Evolutionary conservation across 2,113 vertebrate genomes (phyloP), one percentile per base, ranked within the genome.

Genomic region (Chascanopsetta lugubris): DNA sequence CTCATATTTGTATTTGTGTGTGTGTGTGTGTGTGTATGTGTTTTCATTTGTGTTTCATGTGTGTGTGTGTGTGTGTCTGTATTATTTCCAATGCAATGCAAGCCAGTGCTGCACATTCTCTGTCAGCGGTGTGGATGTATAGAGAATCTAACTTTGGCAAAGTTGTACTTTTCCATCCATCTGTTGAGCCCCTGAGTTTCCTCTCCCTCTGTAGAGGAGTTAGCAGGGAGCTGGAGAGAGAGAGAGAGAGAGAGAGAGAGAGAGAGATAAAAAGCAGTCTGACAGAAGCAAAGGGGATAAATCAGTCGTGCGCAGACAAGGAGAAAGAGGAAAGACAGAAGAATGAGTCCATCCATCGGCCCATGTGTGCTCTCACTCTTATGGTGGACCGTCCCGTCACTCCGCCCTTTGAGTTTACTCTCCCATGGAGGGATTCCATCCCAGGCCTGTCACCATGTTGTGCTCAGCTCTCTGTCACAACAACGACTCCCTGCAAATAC

Each of bases 241-340:
- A 69, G 55, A 69, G 42, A 77, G 70, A 85, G 67, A 76, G 74
- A 61, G 75, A 38, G 65, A 78, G 69, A 72, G 62, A 77, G 74
- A 69, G 55, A 69, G 42, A 77, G 70, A 85, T 69, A 76, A 76
- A 61, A 72, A 38, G n/a, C 59, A 71, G 67, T 30, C 67, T 79
- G 79, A 57, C 75, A 78, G 69, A 79, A 79, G 60, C 82, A 76
- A 30, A 47, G 55, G 60, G 56, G 65, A 67, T 83, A 85, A 78
- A 85, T 76, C 60, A 60, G 49, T 40, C 67, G 58, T 30, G 48
- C 56, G 78, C 60, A 75, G 62, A 55, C 24, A 20, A 59, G 36
- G 46, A 62, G 36, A 61, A 32, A 48, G 54, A 66, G n/a, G 21
- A 61, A 46, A 75, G 62, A 69, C 20, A 72, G 51, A 56, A 26